Evolutionary conservation across 2,113 vertebrate genomes (phyloP), one percentile per base, ranked within the genome.

Genomic region (Siniperca knerii): DNA sequence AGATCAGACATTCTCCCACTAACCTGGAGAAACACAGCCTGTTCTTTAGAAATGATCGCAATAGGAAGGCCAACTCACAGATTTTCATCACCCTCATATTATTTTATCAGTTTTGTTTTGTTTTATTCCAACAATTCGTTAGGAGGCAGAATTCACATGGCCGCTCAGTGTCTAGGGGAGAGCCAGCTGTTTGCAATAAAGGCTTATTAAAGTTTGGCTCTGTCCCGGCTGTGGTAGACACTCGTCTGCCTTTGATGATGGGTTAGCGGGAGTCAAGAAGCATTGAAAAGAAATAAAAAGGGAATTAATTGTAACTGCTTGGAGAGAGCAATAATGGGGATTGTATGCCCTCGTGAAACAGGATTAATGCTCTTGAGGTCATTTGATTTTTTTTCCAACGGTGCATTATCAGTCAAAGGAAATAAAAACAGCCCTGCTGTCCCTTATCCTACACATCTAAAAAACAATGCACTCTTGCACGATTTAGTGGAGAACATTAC

Each of bases 171-270:
- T 89, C 83, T 84, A 80, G 25, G 64, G 84, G 42, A 92, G 88
- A 84, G 79, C 75, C 94, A 95, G 90, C 94, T 95, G 93, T 95
- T 95, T 90, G 91, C 71, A 95, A 95, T 95, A 93, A 90, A 94
- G 88, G 40, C 87, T 92, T 92, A 92, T 94, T 94, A 93, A 92
- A 91, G 87, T 69, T 87, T 93, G 95, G 94, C 93, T 93, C 83
- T 80, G 85, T 50, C 33, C 79, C 48, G 68, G 85, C 85, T 72
- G 89, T 76, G 87, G 91, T 81, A 93, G 90, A 94, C 88, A 93
- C 92, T 90, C 86, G 81, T 85, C 88, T 89, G 84, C 83, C 92
- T 94, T 95, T 95, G 92, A 95, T 94, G 90, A 91, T 67, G 89
- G 85, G 87, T 95, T 92, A 93, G 85, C 77, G 79, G 91, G 90